Base-by-base conservation (phyloP, 2,888 invertebrate genomes). In the Folsomia candida region DNA sequence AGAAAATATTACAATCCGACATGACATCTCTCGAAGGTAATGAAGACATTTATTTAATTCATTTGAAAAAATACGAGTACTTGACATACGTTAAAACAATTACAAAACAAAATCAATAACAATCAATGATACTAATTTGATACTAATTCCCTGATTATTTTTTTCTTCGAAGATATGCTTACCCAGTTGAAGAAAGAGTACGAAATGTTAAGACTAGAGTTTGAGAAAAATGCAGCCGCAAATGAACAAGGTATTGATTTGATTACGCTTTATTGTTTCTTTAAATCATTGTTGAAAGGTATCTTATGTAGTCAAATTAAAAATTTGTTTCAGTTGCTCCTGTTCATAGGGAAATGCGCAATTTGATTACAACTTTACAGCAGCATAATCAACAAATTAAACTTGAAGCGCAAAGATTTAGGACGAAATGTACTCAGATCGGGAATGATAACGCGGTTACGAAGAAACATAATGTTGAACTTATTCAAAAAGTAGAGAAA, bases 241-340 rank as follows among this genome's bases (percentile, higher is more conserved):
- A 97, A 97, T 83, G 97, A 98, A 82, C 97, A 98, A 84, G n/a
- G n/a, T n/a, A n/a, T n/a, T n/a, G n/a, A n/a, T 97, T 97, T n/a
- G n/a, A n/a, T n/a, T n/a, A n/a, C n/a, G 0, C n/a, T n/a, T n/a
- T n/a, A n/a, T n/a, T n/a, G n/a, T n/a, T n/a, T n/a, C n/a, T n/a
- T n/a, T n/a, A n/a, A n/a, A n/a, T n/a, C n/a, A n/a, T n/a, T n/a
- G n/a, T n/a, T n/a, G n/a, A n/a, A n/a, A n/a, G n/a, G n/a, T n/a
- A n/a, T n/a, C n/a, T n/a, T n/a, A n/a, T n/a, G n/a, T n/a, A n/a
- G n/a, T n/a, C n/a, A n/a, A n/a, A n/a, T n/a, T n/a, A n/a, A n/a
- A n/a, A n/a, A n/a, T n/a, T n/a, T n/a, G n/a, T 18, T 18, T 9
- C 47, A 47, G 65, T 65, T 0, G 97, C 96, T 0, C 97, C 97